phyloP scores from a whole-genome alignment of 2,888 invertebrate genomes.

The Beris morrisii region DNA sequence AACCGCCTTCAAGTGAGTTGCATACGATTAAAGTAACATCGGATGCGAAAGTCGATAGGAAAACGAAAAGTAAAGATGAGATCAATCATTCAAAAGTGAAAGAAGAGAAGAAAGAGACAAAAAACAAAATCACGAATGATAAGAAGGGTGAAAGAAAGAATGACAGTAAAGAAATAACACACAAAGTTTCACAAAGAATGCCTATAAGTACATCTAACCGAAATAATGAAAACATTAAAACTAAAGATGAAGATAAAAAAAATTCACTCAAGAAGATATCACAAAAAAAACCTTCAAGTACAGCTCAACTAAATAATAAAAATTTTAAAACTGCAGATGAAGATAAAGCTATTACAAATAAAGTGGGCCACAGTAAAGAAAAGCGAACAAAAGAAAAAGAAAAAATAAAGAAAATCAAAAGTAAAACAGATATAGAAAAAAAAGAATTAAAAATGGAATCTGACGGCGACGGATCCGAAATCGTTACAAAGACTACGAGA shows the following conservation, averaged over 20 bases:
- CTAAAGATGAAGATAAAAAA: too few relatives aligned
- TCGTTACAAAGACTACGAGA: too few relatives aligned
- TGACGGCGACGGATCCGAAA: too few relatives aligned
- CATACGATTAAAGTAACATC: constrained; percentile 56
- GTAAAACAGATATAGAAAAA: background rate
- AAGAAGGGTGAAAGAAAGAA: background rate
- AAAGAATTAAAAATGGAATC: background rate
- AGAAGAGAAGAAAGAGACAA: background rate
- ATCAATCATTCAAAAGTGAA: background rate
- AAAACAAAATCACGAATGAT: background rate
- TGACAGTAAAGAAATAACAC: background rate
- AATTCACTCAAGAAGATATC: too few relatives aligned
- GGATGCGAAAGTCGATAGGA: constrained; percentile 4
- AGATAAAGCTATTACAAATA: too few relatives aligned
- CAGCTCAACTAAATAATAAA: too few relatives aligned
- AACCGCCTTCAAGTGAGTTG: constrained; percentile 66
- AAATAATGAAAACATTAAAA: too few relatives aligned
- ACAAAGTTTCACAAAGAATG: background rate
- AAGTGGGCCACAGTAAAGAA: too few relatives aligned
- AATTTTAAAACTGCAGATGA: too few relatives aligned
- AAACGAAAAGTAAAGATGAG: background rate
- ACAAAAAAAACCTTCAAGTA: too few relatives aligned
- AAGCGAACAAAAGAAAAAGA: too few relatives aligned
- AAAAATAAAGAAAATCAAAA: background rate
- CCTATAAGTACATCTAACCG: too few relatives aligned